Percentiles rank a stretch among this genome's conserved stretches.
These are phyloP conservation scores for Dendrocincla tyrannina DNA, from an alignment of 2,797 vertebrate species.

Conservation along the genomic window DNA sequence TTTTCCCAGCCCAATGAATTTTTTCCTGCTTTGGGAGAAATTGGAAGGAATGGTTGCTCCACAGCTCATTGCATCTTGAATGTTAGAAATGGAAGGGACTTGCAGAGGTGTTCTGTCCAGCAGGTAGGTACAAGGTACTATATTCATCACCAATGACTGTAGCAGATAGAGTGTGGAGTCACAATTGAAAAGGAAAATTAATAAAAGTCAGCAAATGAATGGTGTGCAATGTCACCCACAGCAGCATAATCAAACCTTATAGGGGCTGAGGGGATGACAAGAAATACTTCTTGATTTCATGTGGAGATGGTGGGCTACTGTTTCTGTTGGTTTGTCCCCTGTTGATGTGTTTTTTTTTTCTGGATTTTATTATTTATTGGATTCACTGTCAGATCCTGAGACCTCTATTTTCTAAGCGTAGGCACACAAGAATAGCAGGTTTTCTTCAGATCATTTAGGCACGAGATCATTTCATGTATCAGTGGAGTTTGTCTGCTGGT, in stretches of 20 bases:
- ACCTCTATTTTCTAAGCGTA: background rate
- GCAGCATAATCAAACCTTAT: background rate
- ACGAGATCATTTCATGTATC: background rate
- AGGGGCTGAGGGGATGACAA: background rate
- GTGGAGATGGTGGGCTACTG: background rate
- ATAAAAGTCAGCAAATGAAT: background rate
- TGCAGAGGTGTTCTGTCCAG: background rate
- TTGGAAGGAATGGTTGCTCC: background rate
- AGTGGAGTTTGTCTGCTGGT: background rate
- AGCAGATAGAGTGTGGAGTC: background rate
- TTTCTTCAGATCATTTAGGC: background rate
- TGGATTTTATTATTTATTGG: background rate
- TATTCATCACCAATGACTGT: background rate
- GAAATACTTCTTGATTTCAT: background rate
- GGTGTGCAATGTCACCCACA: background rate
- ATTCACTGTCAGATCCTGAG: background rate
- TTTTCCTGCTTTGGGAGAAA: background rate
- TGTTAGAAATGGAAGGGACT: background rate
- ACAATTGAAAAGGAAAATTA: background rate
- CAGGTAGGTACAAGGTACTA: background rate
- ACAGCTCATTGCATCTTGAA: background rate
- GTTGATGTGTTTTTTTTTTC: accelerated
- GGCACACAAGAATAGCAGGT: background rate
- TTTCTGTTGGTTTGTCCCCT: background rate
- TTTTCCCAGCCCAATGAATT: background rate